phyloP scores from a whole-genome alignment of 2,888 invertebrate species.

The Drosophila hawaiiensis region DNA sequence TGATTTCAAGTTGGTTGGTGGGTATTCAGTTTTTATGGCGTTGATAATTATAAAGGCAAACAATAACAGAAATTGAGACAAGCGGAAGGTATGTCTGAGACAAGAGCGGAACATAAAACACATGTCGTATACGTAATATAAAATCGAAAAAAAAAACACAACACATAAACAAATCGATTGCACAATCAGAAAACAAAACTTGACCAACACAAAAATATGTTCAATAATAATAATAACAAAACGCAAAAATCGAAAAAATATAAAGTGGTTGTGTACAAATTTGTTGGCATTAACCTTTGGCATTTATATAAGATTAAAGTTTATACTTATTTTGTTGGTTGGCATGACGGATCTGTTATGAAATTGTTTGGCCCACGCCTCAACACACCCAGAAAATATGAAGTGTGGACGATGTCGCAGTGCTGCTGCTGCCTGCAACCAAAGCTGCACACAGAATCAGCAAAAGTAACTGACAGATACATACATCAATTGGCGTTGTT shows the following conservation, averaged over 20 bases:
- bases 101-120: conserved; percentile 22
- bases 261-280: conserved; percentile 51
- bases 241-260: conserved; percentile 16
- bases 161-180: conserved; percentile 37
- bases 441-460: conserved; percentile 50
- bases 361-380: conserved; percentile 60
- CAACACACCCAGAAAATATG: conserved; percentile 71
- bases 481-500: conserved; percentile 49
- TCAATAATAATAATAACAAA: conserved; percentile 46
- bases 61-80: conserved; percentile 34
- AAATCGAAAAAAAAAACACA: conserved; percentile 9
- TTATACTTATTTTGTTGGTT: conserved; percentile 22
- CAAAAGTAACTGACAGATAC: conserved; percentile 70
- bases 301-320: conserved; percentile 51
- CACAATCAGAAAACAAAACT: conserved; percentile 42
- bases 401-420: conserved; percentile 50
- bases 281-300: conserved; percentile 73
- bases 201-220: conserved; percentile 49
- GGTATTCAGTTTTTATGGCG: conserved; percentile 55
- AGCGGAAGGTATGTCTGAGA: conserved; percentile 1
- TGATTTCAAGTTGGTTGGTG: conserved; percentile 49
- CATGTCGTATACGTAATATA: conserved; percentile 44
- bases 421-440: conserved; percentile 20
- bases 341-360: conserved; percentile 57
- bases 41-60: conserved; percentile 64